Conservation (phyloP, 2,888 invertebrate species). For the Leucoptera coffeella region DNA sequence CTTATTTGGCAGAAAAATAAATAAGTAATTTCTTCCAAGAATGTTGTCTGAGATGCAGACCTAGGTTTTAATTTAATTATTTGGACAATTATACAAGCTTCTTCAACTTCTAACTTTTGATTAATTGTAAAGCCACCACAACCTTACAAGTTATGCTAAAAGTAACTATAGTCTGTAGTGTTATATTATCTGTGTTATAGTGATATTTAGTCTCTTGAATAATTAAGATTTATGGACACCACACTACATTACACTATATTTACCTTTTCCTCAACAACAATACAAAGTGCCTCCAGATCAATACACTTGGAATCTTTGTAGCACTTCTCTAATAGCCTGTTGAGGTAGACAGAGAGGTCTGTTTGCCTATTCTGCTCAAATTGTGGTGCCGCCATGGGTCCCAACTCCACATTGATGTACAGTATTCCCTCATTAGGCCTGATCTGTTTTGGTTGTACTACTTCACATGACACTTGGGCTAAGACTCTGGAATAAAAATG, state of each 20-base stretch:
- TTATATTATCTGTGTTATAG: too few species aligned
- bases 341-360: conserved; percentile 66
- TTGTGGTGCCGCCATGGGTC: conserved; percentile 78
- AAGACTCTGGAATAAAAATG: conserved; percentile 57
- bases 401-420: conserved; percentile 79
- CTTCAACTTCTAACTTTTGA: too few species aligned
- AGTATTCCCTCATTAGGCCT: conserved; percentile 86
- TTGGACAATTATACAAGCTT: too few species aligned
- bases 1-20: too few species aligned
- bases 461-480: conserved; percentile 84
- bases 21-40: too few species aligned
- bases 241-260: conserved; percentile 3
- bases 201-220: too few species aligned
- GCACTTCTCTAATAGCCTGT: conserved; percentile 80
- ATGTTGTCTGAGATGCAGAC: too few species aligned
- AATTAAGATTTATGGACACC: background rate
- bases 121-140: too few species aligned
- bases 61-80: too few species aligned
- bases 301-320: conserved; percentile 87
- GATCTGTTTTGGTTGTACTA: conserved; percentile 76
- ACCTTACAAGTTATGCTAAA: too few species aligned
- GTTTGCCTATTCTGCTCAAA: conserved; percentile 74
- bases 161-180: too few species aligned
- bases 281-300: conserved; percentile 92
- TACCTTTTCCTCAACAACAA: conserved; percentile 86